Evolutionary conservation across 2,888 invertebrate genomes (phyloP).

Genomic region (Xestia sexstrigata): DNA sequence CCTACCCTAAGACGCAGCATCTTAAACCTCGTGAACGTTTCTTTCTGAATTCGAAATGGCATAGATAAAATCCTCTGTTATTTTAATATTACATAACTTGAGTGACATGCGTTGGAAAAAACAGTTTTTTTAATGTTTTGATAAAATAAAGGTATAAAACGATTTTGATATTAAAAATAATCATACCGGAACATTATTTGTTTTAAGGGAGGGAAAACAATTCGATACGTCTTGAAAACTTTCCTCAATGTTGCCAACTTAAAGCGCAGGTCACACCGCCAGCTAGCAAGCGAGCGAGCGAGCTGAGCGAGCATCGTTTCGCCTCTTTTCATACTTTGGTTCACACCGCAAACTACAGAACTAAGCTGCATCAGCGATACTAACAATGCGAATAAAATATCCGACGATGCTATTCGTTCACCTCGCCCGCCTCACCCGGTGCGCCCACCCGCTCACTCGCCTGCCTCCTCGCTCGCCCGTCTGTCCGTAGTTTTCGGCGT

Average conservation of each 20-base stretch:
- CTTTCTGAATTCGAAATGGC: background rate
- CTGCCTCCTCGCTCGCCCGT: no score
- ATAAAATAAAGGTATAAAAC: background rate
- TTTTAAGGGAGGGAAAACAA: constrained; percentile 70
- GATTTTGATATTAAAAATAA: background rate
- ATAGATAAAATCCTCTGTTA: background rate
- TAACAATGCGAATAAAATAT: no score
- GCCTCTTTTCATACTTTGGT: no score
- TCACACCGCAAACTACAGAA: no score
- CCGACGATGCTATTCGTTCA: no score
- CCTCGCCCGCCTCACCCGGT: no score
- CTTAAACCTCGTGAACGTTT: background rate
- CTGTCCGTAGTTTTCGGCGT: no score
- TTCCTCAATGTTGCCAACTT: constrained; percentile 66
- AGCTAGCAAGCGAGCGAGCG: no score
- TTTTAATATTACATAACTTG: background rate
- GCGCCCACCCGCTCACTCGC: no score
- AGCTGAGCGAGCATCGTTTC: no score
- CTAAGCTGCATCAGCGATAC: no score
- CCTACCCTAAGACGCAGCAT: background rate
- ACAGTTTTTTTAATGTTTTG: background rate
- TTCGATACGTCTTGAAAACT: constrained; percentile 69
- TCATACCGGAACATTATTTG: constrained; percentile 18
- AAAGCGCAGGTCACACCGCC: no score
- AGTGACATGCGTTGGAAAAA: background rate